A percentile compares a stretch with the other conserved stretches of the same genome.
phyloP scores from a whole-genome alignment of 2,888 invertebrate genomes.

The Rhyacophila evoluta region DNA sequence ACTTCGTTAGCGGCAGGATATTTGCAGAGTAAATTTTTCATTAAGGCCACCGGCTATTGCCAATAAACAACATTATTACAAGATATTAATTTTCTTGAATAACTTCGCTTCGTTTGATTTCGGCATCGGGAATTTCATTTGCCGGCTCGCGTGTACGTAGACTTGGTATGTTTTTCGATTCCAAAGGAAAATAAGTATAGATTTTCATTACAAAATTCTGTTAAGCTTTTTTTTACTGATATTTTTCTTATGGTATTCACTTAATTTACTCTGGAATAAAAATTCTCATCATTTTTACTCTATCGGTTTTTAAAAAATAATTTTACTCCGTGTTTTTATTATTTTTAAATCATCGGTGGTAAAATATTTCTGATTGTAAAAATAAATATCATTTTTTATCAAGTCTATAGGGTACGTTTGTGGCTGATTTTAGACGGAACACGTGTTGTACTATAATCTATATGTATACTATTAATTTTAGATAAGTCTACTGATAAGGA shows the following conservation, averaged over 20 bases:
- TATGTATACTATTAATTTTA: too few species aligned
- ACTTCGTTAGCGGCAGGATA: constrained; percentile 45
- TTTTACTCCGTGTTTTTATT: too few species aligned
- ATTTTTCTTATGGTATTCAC: background rate
- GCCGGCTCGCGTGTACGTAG: constrained; percentile 1
- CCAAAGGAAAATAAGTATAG: background rate
- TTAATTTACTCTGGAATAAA: background rate
- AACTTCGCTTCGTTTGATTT: constrained; percentile 20
- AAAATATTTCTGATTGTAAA: too few species aligned
- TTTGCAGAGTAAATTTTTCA: constrained; percentile 40
- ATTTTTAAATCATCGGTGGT: too few species aligned
- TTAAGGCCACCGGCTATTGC: constrained; percentile 32
- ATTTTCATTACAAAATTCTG: background rate
- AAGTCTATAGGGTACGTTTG: too few species aligned
- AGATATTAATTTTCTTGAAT: constrained; percentile 27
- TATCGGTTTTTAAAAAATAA: too few species aligned
- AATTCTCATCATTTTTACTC: background rate
- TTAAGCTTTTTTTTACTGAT: background rate
- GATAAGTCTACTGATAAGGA: too few species aligned
- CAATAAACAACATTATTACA: constrained; percentile 45
- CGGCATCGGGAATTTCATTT: constrained; percentile 19
- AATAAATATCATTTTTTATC: too few species aligned
- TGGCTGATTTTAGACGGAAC: too few species aligned
- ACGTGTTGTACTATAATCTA: too few species aligned
- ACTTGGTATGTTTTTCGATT: background rate